A percentile compares a stretch with the other conserved stretches of the same genome.
Conservation (phyloP, 2,797 vertebrate species). For the Scomberomorus guttatus region DNA sequence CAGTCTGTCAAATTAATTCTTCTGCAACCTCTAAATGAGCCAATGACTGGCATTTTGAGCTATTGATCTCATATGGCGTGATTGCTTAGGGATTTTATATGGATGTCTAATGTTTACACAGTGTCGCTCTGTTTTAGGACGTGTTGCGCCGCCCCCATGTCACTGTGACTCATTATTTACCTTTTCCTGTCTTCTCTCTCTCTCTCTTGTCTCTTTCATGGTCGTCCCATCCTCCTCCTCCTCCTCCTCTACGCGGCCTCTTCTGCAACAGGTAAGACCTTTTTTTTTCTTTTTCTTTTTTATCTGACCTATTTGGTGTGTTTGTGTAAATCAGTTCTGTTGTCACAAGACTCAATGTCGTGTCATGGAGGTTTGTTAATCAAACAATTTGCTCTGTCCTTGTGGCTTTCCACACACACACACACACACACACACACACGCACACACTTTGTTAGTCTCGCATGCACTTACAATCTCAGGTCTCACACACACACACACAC, state of each 20-base stretch:
- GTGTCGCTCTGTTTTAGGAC: constrained; percentile 40
- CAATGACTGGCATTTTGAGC: constrained; percentile 47
- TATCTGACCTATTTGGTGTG: constrained; percentile 26
- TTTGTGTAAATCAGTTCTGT: constrained; percentile 44
- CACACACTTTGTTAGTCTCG: constrained; percentile 8
- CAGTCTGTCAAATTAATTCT: constrained; percentile 57
- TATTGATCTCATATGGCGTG: constrained; percentile 41
- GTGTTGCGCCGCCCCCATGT: not conserved
- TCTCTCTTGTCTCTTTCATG: constrained; percentile 55
- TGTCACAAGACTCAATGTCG: constrained; percentile 31
- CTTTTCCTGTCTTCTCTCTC: constrained; percentile 20
- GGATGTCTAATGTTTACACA: constrained; percentile 39
- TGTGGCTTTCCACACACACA: constrained; percentile 25
- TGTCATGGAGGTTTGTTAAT: constrained; percentile 44
- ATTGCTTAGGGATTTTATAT: constrained; percentile 37
- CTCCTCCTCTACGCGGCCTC: constrained; percentile 15
- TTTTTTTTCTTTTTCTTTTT: not conserved
- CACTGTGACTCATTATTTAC: constrained; percentile 46
- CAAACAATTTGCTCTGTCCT: constrained; percentile 53
- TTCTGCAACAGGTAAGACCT: constrained; percentile 70
- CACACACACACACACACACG: constrained; percentile 35
- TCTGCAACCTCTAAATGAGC: constrained; percentile 43
- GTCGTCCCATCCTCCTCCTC: constrained; percentile 2
- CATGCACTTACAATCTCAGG: constrained; percentile 44
- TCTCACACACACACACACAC: constrained; percentile 31